Conservation (phyloP, 2,113 vertebrate genomes). For the Todiramphus saurophagus region DNA sequence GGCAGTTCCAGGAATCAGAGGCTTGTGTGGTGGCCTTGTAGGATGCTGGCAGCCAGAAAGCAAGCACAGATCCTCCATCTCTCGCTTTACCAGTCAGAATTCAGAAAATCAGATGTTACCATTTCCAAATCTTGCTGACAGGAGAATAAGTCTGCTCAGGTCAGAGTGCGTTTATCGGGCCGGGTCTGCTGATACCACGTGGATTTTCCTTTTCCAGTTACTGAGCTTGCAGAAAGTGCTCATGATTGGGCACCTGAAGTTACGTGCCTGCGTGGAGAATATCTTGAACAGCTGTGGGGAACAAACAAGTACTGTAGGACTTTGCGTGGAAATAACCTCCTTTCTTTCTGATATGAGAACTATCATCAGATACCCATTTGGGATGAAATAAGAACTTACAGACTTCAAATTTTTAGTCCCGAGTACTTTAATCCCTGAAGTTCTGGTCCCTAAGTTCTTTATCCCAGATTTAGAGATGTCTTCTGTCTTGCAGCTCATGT, state of each 20-base stretch:
- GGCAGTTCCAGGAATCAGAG: not conserved
- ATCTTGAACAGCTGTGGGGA: not conserved
- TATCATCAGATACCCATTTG: not conserved
- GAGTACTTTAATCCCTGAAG: not conserved
- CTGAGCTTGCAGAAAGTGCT: not conserved
- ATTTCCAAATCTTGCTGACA: not conserved
- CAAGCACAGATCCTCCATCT: not conserved
- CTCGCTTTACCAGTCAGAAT: not conserved
- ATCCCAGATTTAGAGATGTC: not conserved
- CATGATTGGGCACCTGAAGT: not conserved
- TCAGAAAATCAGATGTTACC: too few species aligned
- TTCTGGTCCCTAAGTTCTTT: not conserved
- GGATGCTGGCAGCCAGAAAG: not conserved
- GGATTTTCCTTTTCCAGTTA: not conserved
- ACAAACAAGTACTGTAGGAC: rapidly evolving
- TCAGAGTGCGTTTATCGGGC: not conserved
- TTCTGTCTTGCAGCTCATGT: not conserved
- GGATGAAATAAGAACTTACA: not conserved
- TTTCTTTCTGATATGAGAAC: not conserved
- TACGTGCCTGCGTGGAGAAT: rapidly evolving
- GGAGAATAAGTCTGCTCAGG: not conserved
- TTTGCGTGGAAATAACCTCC: not conserved
- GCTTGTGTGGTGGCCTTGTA: not conserved
- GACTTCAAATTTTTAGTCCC: not conserved
- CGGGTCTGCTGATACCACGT: not conserved